Base-by-base conservation (phyloP, 2,113 vertebrate species). In the Dicentrarchus labrax region DNA sequence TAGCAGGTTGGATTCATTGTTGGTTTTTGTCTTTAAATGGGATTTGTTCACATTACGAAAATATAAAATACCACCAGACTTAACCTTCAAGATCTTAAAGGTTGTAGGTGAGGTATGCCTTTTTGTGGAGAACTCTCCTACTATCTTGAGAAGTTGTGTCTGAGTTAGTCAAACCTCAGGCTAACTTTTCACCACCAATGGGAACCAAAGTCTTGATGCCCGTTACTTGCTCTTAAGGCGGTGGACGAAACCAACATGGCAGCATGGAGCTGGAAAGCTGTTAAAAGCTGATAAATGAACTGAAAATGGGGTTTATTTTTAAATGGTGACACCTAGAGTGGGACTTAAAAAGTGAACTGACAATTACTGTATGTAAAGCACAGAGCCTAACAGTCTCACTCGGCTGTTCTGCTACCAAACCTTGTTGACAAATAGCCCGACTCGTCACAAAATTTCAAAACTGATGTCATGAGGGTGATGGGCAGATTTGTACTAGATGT, bases 221-320 rank as follows among this genome's bases (percentile, higher is more conserved):
- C 11, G 1, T 76, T 24, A 72, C 73, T 61, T 75, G 47, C 67
- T 86, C 62, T 89, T 88, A 91, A 89, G 88, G 88, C 77, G 78
- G 76, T 53, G 47, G 84, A 91, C 71, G 64, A 89, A 87, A 83
- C 67, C 53, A 81, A 88, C 72, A 87, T 84, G 90, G 89, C 88
- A 90, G 92, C 82, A 78, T 15, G 57, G 70, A 79, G 86, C 83
- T 90, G 81, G 83, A 84, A 64, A 81, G 47, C 78, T 54, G 62
- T 83, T 53, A 30, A 24, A 78, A n/a, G 59, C 80, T 73, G 61
- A 77, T 38, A 65, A 85, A 72, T 50, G 2, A 87, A 72, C 69
- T 68, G 22, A 69, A 39, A 47, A 41, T 70, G 47, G 38, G 80
- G 64, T 41, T 84, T 24, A 48, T 72, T 84, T 75, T 10, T 16